Evolutionary conservation across 2,888 invertebrate species (phyloP).

Genomic region (Ichneumoninae sp.): DNA sequence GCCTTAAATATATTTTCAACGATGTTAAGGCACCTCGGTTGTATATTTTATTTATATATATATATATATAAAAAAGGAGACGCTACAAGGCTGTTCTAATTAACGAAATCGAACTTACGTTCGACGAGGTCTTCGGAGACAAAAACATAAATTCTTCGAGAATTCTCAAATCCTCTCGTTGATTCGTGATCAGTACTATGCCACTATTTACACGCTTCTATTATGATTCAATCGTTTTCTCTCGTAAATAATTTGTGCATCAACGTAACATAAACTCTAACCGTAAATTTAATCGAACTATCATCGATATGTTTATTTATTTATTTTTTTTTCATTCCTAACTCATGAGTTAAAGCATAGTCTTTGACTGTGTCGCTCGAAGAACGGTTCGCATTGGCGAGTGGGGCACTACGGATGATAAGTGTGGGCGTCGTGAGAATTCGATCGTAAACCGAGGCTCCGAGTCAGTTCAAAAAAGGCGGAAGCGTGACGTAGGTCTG

Average conservation of each 20-base stretch:
- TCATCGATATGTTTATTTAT: not conserved
- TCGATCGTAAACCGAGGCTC: slow-evolving; percentile 78
- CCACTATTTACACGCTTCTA: slow-evolving; percentile 66
- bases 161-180: slow-evolving; percentile 24
- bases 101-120: slow-evolving; percentile 44
- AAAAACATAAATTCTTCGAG: slow-evolving; percentile 50
- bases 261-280: slow-evolving; percentile 14
- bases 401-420: not conserved
- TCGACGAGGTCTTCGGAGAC: slow-evolving; percentile 21
- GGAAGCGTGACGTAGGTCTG: slow-evolving; percentile 90
- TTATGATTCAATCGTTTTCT: slow-evolving; percentile 35
- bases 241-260: slow-evolving; percentile 40
- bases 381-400: slow-evolving; percentile 10
- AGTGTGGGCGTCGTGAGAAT: slow-evolving; percentile 53
- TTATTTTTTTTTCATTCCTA: not conserved
- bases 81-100: slow-evolving; percentile 39
- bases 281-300: slow-evolving; percentile 3
- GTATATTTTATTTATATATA: slow-evolving; percentile 46
- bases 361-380: slow-evolving; percentile 35
- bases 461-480: slow-evolving; percentile 90
- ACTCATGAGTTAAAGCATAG: slow-evolving; percentile 32
- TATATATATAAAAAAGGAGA: slow-evolving; percentile 12
- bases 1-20: slow-evolving; percentile 33
- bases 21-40: slow-evolving; percentile 56
- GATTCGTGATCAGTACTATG: slow-evolving; percentile 66